Percentiles rank a stretch among this genome's conserved stretches.
Evolutionary conservation across 2,888 invertebrate genomes (phyloP).

Genomic region (Acrocyrtus sp.): DNA sequence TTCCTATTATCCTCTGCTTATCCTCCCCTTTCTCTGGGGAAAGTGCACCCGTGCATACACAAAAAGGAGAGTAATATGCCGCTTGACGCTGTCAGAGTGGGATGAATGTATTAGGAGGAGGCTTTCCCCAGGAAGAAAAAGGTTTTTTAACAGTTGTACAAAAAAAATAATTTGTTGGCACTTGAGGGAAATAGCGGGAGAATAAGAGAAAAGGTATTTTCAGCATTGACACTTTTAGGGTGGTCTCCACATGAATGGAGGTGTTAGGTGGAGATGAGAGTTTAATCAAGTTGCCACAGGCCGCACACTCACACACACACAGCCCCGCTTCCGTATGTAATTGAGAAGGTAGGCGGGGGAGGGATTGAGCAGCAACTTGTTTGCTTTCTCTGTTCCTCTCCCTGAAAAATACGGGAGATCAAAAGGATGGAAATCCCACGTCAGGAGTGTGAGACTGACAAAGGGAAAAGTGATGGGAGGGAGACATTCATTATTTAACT

Average conservation of each 20-base stretch:
- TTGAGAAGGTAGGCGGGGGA: background rate
- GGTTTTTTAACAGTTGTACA: background rate
- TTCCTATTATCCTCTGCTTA: background rate
- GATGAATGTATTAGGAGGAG: conserved; percentile 16
- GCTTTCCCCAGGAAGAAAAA: background rate
- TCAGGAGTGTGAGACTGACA: background rate
- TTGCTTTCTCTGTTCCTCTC: too few species aligned
- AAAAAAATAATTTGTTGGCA: conserved; percentile 36
- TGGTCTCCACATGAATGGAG: background rate
- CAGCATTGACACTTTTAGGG: conserved; percentile 4
- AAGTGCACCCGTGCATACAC: conserved; percentile 30
- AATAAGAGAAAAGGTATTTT: conserved; percentile 2
- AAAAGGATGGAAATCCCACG: conserved; percentile 51
- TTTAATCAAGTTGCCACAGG: conserved; percentile 50
- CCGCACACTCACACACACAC: conserved; percentile 8
- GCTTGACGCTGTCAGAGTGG: background rate
- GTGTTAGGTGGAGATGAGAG: conserved; percentile 14
- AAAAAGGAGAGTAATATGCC: conserved; percentile 1
- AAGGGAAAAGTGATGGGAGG: too few species aligned
- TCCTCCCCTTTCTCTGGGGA: background rate
- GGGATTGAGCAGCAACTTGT: conserved; percentile 46
- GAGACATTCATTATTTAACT: too few species aligned
- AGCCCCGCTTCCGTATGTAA: background rate
- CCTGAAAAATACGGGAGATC: conserved; percentile 57
- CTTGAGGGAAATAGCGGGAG: conserved; percentile 21